Conservation (phyloP, 1,140 invertebrate genomes). For the Scaptomyza hsui region DNA sequence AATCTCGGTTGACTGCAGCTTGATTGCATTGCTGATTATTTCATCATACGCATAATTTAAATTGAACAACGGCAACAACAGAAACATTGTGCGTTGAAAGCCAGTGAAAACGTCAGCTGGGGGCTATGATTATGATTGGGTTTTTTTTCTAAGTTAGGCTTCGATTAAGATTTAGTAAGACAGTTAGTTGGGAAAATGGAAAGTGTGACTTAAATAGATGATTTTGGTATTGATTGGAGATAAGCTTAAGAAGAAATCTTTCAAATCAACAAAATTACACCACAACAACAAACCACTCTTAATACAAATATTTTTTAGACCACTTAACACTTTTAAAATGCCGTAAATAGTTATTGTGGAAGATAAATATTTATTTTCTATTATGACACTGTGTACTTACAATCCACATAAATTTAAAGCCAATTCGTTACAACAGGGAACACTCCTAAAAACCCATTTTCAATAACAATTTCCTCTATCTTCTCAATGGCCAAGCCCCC, state of each 20-base stretch:
- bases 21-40: conserved; percentile 80
- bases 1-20: conserved; percentile 57
- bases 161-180: conserved; percentile 14
- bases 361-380: conserved; percentile 2
- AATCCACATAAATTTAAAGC: background rate
- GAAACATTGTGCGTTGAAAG: conserved; percentile 43
- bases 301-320: background rate
- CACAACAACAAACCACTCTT: background rate
- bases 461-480: conserved; percentile 35
- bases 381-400: background rate
- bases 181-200: conserved; percentile 46
- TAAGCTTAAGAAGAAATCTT: no score
- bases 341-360: background rate
- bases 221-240: background rate
- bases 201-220: conserved; percentile 41
- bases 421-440: background rate
- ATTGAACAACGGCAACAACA: conserved; percentile 59
- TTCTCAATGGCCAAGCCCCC: conserved; percentile 8
- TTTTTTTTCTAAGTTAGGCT: conserved; percentile 42
- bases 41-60: conserved; percentile 79
- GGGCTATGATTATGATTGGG: conserved; percentile 59
- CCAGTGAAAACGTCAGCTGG: conserved; percentile 46
- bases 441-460: background rate
- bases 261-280: no score
- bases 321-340: conserved; percentile 1